A percentile compares a stretch with the other conserved stretches of the same genome.
These are phyloP conservation scores for Pandemis heparana DNA, from an alignment of 2,888 invertebrate species.

Conservation along the genomic window DNA sequence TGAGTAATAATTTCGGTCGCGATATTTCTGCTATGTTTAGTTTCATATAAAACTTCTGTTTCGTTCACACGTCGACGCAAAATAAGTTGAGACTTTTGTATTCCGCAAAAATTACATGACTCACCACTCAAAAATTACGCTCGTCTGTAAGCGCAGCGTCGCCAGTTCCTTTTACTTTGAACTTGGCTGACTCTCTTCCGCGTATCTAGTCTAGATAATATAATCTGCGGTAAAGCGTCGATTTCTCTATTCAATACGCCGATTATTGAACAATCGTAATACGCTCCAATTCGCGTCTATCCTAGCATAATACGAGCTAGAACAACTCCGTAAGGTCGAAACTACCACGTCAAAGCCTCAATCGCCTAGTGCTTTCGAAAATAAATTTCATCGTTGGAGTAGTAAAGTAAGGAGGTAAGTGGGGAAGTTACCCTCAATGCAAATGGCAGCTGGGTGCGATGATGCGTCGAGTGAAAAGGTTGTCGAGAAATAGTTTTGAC, in stretches of 20 bases:
- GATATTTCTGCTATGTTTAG: no score
- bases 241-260: conserved; percentile 30
- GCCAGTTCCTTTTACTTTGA: no score
- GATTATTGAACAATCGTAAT: conserved; percentile 20
- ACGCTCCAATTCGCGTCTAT: background rate
- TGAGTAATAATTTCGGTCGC: no score
- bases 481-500: background rate
- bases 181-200: no score
- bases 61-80: no score
- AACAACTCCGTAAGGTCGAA: background rate
- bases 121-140: no score
- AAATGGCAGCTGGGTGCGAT: conserved; percentile 13
- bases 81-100: no score
- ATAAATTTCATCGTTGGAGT: conserved; percentile 32
- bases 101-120: no score
- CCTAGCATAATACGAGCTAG: background rate
- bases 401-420: conserved; percentile 26
- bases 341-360: background rate
- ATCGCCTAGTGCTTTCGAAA: conserved; percentile 33
- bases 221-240: no score
- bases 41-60: no score
- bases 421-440: conserved; percentile 27
- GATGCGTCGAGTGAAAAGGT: conserved; percentile 9
- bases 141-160: no score
- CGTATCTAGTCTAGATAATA: no score